Evolutionary conservation across 2,113 vertebrate species (phyloP).

Genomic region (Ageneiosus marmoratus): DNA sequence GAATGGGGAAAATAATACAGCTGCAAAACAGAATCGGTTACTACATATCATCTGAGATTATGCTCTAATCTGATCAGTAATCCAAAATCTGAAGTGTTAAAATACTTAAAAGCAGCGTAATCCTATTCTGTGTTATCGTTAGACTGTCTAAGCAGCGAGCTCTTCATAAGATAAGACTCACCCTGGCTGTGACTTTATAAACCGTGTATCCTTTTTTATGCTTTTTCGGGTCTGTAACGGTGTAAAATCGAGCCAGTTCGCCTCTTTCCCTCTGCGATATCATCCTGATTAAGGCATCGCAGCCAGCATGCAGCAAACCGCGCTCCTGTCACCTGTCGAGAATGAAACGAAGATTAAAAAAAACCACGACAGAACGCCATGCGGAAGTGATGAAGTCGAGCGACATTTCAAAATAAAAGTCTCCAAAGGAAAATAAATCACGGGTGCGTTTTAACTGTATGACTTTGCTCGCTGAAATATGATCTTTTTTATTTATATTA

Average conservation of each 20-base stretch:
- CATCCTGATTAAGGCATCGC: conserved; percentile 80
- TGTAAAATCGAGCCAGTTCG: conserved; percentile 95
- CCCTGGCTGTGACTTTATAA: conserved; percentile 95
- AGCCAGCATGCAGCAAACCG: conserved; percentile 44
- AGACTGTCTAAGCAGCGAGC: not conserved
- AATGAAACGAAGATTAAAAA: not conserved
- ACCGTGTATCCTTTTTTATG: conserved; percentile 90
- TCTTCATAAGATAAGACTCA: conserved; percentile 64
- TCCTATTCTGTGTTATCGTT: not conserved
- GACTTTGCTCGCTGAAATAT: no score
- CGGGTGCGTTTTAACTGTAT: no score
- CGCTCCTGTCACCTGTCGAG: conserved; percentile 7
- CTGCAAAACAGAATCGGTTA: not conserved
- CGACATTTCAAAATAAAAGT: conserved; percentile 35
- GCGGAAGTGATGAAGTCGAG: not conserved
- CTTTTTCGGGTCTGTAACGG: conserved; percentile 90
- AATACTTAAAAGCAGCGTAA: no score
- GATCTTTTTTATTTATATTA: no score
- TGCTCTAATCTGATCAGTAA: not conserved
- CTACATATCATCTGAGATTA: not conserved
- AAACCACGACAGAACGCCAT: not conserved
- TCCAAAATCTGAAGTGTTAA: not conserved
- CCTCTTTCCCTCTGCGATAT: conserved; percentile 84
- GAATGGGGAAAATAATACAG: not conserved
- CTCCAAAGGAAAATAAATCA: not conserved